phyloP scores from a whole-genome alignment of 2,797 vertebrate species.

The Pseudochromis fuscus region DNA sequence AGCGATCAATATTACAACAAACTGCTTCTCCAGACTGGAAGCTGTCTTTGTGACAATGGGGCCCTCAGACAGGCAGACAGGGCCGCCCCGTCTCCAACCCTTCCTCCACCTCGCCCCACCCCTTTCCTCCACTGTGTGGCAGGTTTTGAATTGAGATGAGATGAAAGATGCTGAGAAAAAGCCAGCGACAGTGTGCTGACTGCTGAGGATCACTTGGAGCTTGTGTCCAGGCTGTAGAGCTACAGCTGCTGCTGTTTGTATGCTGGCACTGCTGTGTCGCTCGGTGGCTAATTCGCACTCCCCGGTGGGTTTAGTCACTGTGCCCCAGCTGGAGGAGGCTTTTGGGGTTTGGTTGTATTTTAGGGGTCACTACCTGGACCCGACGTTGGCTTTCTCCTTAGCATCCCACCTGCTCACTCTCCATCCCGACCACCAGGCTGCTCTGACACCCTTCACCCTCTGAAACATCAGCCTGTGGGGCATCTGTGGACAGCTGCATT shows the following conservation, averaged over 20 bases:
- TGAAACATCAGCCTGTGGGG: slow-evolving; percentile 37
- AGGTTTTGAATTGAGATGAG: slow-evolving; percentile 27
- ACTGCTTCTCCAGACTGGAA: slow-evolving; percentile 71
- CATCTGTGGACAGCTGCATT: slow-evolving; percentile 49
- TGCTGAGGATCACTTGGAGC: slow-evolving; percentile 52
- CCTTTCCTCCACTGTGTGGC: not conserved
- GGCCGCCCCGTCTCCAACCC: slow-evolving; percentile 9
- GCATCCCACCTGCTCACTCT: slow-evolving; percentile 62
- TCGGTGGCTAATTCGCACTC: slow-evolving; percentile 44
- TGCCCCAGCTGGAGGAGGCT: slow-evolving; percentile 52
- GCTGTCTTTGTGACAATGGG: slow-evolving; percentile 51
- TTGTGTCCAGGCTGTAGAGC: slow-evolving; percentile 24
- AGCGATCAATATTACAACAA: slow-evolving; percentile 76
- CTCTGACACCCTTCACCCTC: not conserved
- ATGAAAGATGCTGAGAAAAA: slow-evolving; percentile 30
- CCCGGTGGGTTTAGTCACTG: slow-evolving; percentile 22
- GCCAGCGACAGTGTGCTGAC: slow-evolving; percentile 41
- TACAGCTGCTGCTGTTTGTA: slow-evolving; percentile 66
- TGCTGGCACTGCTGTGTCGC: slow-evolving; percentile 43
- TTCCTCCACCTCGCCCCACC: slow-evolving; percentile 10
- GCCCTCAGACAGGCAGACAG: slow-evolving; percentile 52
- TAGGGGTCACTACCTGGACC: slow-evolving; percentile 69
- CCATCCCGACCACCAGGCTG: slow-evolving; percentile 45
- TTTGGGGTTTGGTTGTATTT: slow-evolving; percentile 37
- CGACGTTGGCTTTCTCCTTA: slow-evolving; percentile 17